These are phyloP conservation scores for Gibbula magus DNA, from an alignment of 2,888 invertebrate species.

Conservation along the genomic window DNA sequence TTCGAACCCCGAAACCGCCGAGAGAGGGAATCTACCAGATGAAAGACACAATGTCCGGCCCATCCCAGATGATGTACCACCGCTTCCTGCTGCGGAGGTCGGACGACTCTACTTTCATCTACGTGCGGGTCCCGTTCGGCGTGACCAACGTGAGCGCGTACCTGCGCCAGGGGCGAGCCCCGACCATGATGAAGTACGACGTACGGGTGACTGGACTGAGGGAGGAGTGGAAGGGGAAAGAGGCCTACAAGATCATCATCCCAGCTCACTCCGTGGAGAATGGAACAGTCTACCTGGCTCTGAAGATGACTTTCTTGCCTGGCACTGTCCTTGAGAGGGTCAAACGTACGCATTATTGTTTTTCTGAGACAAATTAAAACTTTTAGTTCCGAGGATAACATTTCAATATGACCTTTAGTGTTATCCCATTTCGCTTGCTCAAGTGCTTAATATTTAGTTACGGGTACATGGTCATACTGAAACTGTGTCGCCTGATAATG, in stretches of 20 bases:
- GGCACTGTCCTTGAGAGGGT: background rate
- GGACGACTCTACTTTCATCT: constrained; percentile 23
- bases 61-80: constrained; percentile 40
- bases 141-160: constrained; percentile 17
- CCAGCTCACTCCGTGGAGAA: background rate
- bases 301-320: background rate
- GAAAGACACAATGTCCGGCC: constrained; percentile 29
- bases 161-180: constrained; percentile 13
- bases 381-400: too few species aligned
- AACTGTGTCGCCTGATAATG: too few species aligned
- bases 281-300: constrained; percentile 1
- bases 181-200: constrained; percentile 27
- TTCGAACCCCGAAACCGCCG: background rate
- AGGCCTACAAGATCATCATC: background rate
- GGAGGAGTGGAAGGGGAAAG: constrained; percentile 5
- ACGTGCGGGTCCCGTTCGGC: background rate
- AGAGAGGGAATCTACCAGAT: constrained; percentile 11
- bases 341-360: background rate
- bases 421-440: too few species aligned
- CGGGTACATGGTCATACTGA: too few species aligned
- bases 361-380: too few species aligned
- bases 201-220: background rate
- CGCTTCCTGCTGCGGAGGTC: constrained; percentile 42
- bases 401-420: too few species aligned
- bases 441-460: too few species aligned